Conservation (phyloP, 2,797 vertebrate genomes). For the Decapterus maruadsi region DNA sequence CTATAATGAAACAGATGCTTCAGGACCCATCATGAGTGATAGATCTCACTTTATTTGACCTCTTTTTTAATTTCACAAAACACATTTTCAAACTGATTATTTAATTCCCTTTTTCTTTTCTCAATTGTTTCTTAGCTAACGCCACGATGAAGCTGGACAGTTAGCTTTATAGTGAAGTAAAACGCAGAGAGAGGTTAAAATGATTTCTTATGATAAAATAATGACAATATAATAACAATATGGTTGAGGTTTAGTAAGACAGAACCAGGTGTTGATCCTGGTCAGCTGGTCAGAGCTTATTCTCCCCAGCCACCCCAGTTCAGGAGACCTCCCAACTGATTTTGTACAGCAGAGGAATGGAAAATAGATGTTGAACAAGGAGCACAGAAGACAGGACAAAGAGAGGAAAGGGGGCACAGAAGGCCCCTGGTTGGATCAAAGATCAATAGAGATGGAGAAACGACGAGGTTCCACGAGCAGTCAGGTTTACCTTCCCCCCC, state of each 20-base stretch:
- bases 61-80: conserved; percentile 6
- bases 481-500: conserved; percentile 86
- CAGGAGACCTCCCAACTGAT: conserved; percentile 14
- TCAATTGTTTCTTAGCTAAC: not conserved
- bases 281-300: not conserved
- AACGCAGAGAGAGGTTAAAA: not conserved
- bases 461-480: conserved; percentile 55
- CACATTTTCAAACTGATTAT: not conserved
- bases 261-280: not conserved
- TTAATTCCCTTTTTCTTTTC: not conserved
- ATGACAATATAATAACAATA: not conserved
- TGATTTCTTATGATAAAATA: not conserved
- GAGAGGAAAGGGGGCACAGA: conserved; percentile 14
- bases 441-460: conserved; percentile 82
- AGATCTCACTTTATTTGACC: not conserved
- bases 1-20: conserved; percentile 34
- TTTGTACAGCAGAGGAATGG: conserved; percentile 28
- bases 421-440: conserved; percentile 63
- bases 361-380: conserved; percentile 45
- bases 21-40: conserved; percentile 8
- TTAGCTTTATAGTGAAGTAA: not conserved
- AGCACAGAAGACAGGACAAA: conserved; percentile 24
- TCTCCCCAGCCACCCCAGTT: conserved; percentile 1
- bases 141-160: not conserved
- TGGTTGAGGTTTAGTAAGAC: not conserved